phyloP scores from a whole-genome alignment of 37 sponge, comb jelly and placozoan species.

The Chondrosia reniformis region DNA sequence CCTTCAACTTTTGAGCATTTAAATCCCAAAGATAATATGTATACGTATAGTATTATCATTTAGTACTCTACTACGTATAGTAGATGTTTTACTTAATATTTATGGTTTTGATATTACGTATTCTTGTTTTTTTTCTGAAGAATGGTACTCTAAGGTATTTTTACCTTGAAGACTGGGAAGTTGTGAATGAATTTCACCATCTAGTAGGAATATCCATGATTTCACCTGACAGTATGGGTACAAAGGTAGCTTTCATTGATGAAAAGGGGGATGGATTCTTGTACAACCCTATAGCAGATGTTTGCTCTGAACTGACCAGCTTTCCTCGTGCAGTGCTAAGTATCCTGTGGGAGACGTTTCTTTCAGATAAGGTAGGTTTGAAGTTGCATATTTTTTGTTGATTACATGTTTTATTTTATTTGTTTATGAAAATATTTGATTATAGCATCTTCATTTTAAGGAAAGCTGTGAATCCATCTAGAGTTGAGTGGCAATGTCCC shows the following conservation, averaged over 20 bases:
- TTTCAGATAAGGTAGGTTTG: slow-evolving; percentile 64
- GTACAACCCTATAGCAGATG: slow-evolving; percentile 86
- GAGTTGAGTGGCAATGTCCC: no score
- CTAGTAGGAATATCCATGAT: slow-evolving; percentile 64
- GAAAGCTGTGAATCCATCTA: no score
- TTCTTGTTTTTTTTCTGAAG: slow-evolving; percentile 18
- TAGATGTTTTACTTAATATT: no score
- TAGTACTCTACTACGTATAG: no score
- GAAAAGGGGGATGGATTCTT: slow-evolving; percentile 90
- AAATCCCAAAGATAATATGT: no score
- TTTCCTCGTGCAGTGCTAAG: slow-evolving; percentile 65
- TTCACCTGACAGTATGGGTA: slow-evolving; percentile 76
- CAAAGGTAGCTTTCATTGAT: slow-evolving; percentile 73
- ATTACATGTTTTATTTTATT: no score
- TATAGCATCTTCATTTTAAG: no score
- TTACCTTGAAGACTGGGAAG: slow-evolving; percentile 91
- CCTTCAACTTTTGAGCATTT: no score
- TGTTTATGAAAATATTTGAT: no score
- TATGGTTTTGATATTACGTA: no score
- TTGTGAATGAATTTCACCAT: slow-evolving; percentile 88
- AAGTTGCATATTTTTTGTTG: not conserved
- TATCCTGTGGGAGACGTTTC: slow-evolving; percentile 87
- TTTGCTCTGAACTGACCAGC: slow-evolving; percentile 63
- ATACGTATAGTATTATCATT: no score
- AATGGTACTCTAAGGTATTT: slow-evolving; percentile 80